Evolutionary conservation across 2,888 invertebrate genomes (phyloP), one percentile per base, ranked within the genome.

Genomic region (Neria commutata): DNA sequence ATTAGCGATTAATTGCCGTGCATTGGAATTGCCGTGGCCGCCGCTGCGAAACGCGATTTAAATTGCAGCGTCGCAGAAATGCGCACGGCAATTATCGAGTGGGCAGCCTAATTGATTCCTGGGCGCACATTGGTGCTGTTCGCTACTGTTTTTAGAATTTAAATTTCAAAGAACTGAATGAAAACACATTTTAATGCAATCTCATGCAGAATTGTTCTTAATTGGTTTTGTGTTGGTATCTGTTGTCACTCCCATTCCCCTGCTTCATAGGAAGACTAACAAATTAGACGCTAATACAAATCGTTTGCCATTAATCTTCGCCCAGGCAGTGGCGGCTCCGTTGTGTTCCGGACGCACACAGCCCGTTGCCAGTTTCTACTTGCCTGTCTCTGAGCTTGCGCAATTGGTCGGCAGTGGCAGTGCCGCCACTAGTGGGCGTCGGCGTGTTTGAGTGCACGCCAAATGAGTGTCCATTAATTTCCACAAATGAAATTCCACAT

Each of bases 391-490:
- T 6, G 3, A 19, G 19, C 5, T 42, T 19, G 33, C 14, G 16
- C 40, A 8, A 17, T n/a, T 6, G 40, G 19, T 17, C 40, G 40
- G 19, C 40, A 16, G 5, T 19, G n/a, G 71, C 67, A 58, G 60
- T 33, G n/a, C n/a, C 19, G 26, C 29, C 17, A 5, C 16, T 5
- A 8, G 26, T 29, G 14, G 21, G 29, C 66, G 73, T 64, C 69
- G 72, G 72, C 72, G 72, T 68, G 71, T 58, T 60, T 47, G 66
- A 63, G 61, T 66, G 62, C 53, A 57, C 63, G 68, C 69, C 73
- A 72, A 72, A 73, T 72, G 73, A 67, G 64, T 66, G 67, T 67
- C 67, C 72, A 72, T 72, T 72, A 72, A 73, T 72, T 72, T 69
- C 54, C 63, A 64, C 67, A 69, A 73, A 72, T 69, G 61, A 70